phyloP scores from a whole-genome alignment of 2,113 vertebrate species.

The Catharus fuscescens region DNA sequence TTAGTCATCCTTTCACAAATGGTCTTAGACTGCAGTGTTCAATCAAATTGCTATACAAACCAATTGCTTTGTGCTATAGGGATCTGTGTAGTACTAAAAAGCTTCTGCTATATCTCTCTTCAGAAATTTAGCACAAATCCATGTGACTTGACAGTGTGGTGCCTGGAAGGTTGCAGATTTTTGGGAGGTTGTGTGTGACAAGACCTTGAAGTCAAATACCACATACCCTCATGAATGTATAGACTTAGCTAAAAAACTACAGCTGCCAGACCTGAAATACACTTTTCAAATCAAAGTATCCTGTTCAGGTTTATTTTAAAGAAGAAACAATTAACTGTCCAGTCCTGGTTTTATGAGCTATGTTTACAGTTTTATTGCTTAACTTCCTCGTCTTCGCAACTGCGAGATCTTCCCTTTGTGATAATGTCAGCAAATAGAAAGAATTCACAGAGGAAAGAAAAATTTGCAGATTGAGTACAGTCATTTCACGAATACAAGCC shows the following conservation, averaged over 20 bases:
- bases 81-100: neutral
- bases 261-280: neutral
- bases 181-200: neutral
- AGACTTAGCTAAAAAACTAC: neutral
- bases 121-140: neutral
- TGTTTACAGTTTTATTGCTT: slow-evolving; percentile 30
- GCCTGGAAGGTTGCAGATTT: neutral
- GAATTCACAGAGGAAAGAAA: slow-evolving; percentile 28
- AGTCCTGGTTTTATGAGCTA: neutral
- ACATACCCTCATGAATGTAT: neutral
- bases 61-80: neutral
- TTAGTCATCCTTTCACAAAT: neutral
- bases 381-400: neutral
- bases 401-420: neutral
- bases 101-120: neutral
- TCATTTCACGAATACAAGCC: too few species aligned
- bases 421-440: slow-evolving; percentile 29
- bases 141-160: neutral
- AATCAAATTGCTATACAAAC: neutral
- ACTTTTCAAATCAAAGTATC: neutral
- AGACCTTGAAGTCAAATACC: neutral
- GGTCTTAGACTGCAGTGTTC: neutral
- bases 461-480: neutral
- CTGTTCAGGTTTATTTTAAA: neutral
- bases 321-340: neutral